A percentile compares a stretch with the other conserved stretches of the same genome.
phyloP scores from a whole-genome alignment of 2,797 vertebrate genomes.

The Leptatherina wallacei region DNA sequence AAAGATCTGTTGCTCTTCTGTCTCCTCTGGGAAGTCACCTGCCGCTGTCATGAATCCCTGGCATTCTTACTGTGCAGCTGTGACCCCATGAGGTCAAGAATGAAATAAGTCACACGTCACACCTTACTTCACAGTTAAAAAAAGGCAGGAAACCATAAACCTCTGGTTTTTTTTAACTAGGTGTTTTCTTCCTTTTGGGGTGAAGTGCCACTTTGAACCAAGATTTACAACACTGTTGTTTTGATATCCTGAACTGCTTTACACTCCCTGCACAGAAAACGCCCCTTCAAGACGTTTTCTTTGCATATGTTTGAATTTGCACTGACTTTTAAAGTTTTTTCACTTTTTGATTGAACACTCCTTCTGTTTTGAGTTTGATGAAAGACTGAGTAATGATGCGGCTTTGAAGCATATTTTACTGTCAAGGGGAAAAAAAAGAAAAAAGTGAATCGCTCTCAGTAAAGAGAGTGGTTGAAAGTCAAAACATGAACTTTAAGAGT shows the following conservation, averaged over 20 bases:
- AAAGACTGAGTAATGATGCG: background rate
- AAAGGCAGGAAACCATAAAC: constrained; percentile 45
- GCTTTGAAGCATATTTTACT: background rate
- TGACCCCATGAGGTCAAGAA: constrained; percentile 14
- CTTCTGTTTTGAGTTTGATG: background rate
- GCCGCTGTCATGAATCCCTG: constrained; percentile 12
- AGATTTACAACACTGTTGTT: constrained; percentile 43
- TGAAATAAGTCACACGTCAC: constrained; percentile 23
- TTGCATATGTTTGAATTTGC: background rate
- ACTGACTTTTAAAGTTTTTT: background rate
- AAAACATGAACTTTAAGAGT: background rate
- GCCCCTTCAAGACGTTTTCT: background rate
- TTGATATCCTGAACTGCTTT: constrained; percentile 44
- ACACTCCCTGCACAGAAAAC: background rate
- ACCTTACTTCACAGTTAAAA: constrained; percentile 34
- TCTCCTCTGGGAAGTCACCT: background rate
- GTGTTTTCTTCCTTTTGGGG: constrained; percentile 35
- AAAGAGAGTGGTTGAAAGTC: background rate
- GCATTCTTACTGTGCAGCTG: background rate
- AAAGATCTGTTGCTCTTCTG: background rate
- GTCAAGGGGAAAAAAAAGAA: background rate
- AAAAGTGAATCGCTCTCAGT: background rate
- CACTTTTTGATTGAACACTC: background rate
- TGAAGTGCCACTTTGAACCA: constrained; percentile 6
- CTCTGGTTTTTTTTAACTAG: background rate